Conservation (phyloP, 2,113 vertebrate species). For the Gadus macrocephalus region DNA sequence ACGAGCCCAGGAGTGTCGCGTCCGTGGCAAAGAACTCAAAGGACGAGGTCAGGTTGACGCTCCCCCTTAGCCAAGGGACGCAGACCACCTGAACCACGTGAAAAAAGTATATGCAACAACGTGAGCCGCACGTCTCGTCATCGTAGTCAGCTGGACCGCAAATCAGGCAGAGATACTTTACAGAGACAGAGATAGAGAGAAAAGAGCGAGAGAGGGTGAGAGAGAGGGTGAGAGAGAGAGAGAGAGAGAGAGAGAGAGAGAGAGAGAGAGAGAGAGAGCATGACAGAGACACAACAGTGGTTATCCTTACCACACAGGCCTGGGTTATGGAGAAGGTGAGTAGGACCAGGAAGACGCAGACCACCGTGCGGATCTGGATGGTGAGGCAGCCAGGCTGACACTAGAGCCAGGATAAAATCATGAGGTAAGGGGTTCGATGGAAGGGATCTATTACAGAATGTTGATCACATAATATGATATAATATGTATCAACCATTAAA, state of each 20-base stretch:
- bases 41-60: conserved; percentile 72
- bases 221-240: no score
- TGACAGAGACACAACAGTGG: no score
- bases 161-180: no score
- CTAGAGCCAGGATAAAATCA: conserved; percentile 55
- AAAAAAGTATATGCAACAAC: background rate
- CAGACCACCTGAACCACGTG: conserved; percentile 79
- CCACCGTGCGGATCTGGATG: conserved; percentile 88
- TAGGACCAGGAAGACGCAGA: conserved; percentile 88
- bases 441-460: no score
- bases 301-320: conserved; percentile 85
- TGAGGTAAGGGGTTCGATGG: background rate
- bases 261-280: no score
- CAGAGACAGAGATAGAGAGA: no score
- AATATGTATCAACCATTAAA: no score
- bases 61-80: conserved; percentile 83
- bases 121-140: no score
- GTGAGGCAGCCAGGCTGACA: conserved; percentile 98
- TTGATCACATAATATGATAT: no score
- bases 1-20: conserved; percentile 21
- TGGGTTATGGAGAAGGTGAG: conserved; percentile 92
- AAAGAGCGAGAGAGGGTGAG: no score
- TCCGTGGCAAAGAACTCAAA: conserved; percentile 68
- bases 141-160: no score
- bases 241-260: no score